Evolutionary conservation across 2,797 vertebrate genomes (phyloP).

Genomic region (Lerista edwardsae): DNA sequence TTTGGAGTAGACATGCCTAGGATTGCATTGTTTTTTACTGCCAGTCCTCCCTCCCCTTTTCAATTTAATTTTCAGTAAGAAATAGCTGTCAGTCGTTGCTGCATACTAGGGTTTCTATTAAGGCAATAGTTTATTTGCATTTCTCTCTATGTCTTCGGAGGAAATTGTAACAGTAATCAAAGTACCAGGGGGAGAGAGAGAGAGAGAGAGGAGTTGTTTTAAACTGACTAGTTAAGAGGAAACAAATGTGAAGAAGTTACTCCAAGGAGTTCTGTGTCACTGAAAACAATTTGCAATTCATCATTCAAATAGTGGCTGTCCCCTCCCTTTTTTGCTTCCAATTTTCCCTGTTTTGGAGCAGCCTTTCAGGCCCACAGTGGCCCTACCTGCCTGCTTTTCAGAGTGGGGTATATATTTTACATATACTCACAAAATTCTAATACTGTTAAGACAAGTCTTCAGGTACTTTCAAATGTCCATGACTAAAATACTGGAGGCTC

Average conservation of each 20-base stretch:
- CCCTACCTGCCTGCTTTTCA: slow-evolving; percentile 19
- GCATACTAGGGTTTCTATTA: background rate
- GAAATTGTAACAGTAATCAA: background rate
- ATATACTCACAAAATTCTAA: slow-evolving; percentile 24
- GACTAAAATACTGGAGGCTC: slow-evolving; percentile 27
- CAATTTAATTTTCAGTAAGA: background rate
- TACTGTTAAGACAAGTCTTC: slow-evolving; percentile 31
- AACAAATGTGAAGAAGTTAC: background rate
- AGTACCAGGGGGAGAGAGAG: background rate
- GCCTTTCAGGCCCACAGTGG: background rate
- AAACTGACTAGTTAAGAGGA: background rate
- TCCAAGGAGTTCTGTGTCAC: background rate
- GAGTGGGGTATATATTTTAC: slow-evolving; percentile 9
- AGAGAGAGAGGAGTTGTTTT: background rate
- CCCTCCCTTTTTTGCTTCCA: background rate
- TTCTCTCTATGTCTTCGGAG: background rate
- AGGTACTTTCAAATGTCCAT: slow-evolving; percentile 29
- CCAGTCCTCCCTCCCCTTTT: background rate
- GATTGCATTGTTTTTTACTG: too few species aligned
- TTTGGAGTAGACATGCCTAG: background rate
- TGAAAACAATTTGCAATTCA: background rate
- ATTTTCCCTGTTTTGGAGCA: background rate
- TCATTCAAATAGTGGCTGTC: background rate
- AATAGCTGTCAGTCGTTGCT: slow-evolving; percentile 13
- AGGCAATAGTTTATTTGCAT: slow-evolving; percentile 5